Evolutionary conservation across 2,113 vertebrate species (phyloP), one percentile per base, ranked within the genome.

Genomic region (Nibea coibor): DNA sequence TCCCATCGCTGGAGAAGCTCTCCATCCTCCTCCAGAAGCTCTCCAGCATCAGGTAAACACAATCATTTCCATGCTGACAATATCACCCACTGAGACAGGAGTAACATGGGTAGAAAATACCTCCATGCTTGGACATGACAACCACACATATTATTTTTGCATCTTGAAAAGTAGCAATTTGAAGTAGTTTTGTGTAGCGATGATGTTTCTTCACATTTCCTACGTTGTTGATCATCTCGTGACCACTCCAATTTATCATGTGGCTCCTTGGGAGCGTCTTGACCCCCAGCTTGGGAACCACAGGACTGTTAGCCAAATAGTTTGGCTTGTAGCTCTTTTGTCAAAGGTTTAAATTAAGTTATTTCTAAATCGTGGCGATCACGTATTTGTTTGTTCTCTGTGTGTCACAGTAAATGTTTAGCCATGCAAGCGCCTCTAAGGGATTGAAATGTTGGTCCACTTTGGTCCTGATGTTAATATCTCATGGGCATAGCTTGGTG

Each of bases 1-100:
- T 94, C 56, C 87, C 82, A 0, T 86, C 95, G 65, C 86, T 96
- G 62, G 97, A 99, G 91, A 98, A 98, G 86, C 89, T 97, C 79
- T 96, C 95, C 79, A 94, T 97, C 83, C 91, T 98, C 54, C 95
- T 99, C 12, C 97, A 98, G 92, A 98, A 97, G 54, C 96, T 98
- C 86, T 98, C 97, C 50, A 94, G 93, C 87, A 95, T 97, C 85
- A 97, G 96, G 97, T 98, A 81, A 12, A 61, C 12, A 61, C 12
- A 70, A 9, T 48, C 2, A 39, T 43, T 16, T 61, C n/a, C 39
- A 65, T 24, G n/a, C 31, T 75, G 39, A 43, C 31, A 31, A 61
- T 4, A 42, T 45, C 39, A 63, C n/a, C 45, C 22, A 42, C 16
- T 39, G 19, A 24, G 19, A 15, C 63, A 47, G 5, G 26, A 31